phyloP scores from a whole-genome alignment of 2,113 vertebrate species.

The Sus scrofa region T2T-Sscrofa CM000818.6:49809001-49809500 shows the following conservation, averaged over 20 bases:
- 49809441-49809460: background rate
- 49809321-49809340: too few relatives aligned
- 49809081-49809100: background rate
- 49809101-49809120: background rate
- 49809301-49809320: too few relatives aligned
- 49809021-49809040: background rate
- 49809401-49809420: background rate
- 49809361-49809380: too few relatives aligned
- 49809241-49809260: too few relatives aligned
- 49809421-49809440: background rate
- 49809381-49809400: too few relatives aligned
- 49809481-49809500: background rate
- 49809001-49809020: background rate
- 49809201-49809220: too few relatives aligned
- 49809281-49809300: too few relatives aligned
- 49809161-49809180: too few relatives aligned
- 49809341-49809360: too few relatives aligned
- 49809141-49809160: background rate
- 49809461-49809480: background rate
- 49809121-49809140: background rate
- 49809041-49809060: background rate
- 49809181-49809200: too few relatives aligned
- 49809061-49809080: background rate
- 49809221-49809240: too few relatives aligned
- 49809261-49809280: too few relatives aligned